A percentile compares a stretch with the other conserved stretches of the same genome.
These are phyloP conservation scores for Drosophila pallidifrons DNA, from an alignment of 1,140 invertebrate genomes.

Conservation along the genomic window DNA sequence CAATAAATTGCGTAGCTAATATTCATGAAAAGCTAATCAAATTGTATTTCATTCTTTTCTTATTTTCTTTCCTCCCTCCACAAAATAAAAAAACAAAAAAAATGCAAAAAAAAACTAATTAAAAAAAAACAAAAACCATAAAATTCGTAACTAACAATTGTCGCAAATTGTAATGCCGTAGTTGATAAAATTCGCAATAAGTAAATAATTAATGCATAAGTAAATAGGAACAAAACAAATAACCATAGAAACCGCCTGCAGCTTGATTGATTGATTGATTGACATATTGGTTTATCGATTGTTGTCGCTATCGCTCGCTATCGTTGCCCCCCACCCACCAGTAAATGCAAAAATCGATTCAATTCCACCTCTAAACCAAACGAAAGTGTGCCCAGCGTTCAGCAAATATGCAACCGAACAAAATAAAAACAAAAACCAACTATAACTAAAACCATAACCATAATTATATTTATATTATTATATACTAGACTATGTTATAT, in stretches of 20 bases:
- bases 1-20: conserved; percentile 54
- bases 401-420: conserved; percentile 53
- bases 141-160: conserved; percentile 53
- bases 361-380: conserved; percentile 50
- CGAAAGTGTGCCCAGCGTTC: conserved; percentile 61
- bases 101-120: conserved; percentile 19
- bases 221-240: conserved; percentile 52
- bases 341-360: conserved; percentile 56
- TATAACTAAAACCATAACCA: conserved; percentile 40
- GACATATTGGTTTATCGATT: conserved; percentile 55
- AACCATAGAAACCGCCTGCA: conserved; percentile 71
- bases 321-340: conserved; percentile 30
- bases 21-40: conserved; percentile 77
- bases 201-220: conserved; percentile 66
- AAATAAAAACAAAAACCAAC: conserved; percentile 37
- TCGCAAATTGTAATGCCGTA: conserved; percentile 57
- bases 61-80: conserved; percentile 57
- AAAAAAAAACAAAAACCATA: conserved; percentile 19
- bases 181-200: conserved; percentile 77
- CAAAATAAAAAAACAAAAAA: conserved; percentile 41
- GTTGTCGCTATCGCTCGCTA: conserved; percentile 52
- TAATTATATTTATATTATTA: conserved; percentile 10
- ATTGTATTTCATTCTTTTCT: conserved; percentile 78
- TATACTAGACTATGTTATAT: background rate
- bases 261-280: conserved; percentile 76